Base-by-base conservation (phyloP, 2,113 vertebrate species). In the Lophura nycthemera region DNA sequence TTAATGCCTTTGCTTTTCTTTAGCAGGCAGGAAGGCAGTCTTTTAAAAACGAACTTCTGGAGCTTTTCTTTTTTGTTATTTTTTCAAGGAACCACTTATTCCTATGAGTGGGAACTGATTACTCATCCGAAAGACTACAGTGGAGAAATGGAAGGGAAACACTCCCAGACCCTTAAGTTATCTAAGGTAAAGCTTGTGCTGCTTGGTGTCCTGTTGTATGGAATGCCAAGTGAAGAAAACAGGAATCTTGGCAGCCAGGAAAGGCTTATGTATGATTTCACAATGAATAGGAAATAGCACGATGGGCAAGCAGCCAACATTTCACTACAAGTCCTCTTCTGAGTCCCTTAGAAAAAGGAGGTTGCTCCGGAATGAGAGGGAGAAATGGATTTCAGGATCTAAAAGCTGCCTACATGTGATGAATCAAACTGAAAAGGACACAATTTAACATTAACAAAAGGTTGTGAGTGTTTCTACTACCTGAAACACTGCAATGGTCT, bases 81-180 rank as follows among this genome's bases (percentile, higher is more conserved):
- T 92, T 92, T 85, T 84, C 10, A 96, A 99, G 99, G 98, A 94
- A 98, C 97, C 47, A 97, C 93, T 94, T 99, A 99, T 96, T 96
- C 85, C 71, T 99, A 99, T 90, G 98, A 99, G 82, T 99, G 99
- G 99, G 97, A 97, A 50, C 93, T 99, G 96, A 99, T 98, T 86
- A 99, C 99, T 66, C 99, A 99, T 94, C 99, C 98, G 65, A 98
- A 97, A 96, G 99, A 99, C 97, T 99, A 99, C 97, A 98, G 98
- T 76, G 99, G 99, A 57, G 98, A 98, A 96, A 99, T 99, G 99
- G 99, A 98, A 96, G 99, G 98, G 63, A 97, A 99, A 63, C 98
- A 98, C 96, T 98, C 97, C 60, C 96, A 94, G 91, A 97, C 97
- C 3, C 98, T 99, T 27, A 99, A 98, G 77, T 98, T 99, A 45